phyloP scores from a whole-genome alignment of 2,113 vertebrate species.

The Phyllostomus discolor region DNA sequence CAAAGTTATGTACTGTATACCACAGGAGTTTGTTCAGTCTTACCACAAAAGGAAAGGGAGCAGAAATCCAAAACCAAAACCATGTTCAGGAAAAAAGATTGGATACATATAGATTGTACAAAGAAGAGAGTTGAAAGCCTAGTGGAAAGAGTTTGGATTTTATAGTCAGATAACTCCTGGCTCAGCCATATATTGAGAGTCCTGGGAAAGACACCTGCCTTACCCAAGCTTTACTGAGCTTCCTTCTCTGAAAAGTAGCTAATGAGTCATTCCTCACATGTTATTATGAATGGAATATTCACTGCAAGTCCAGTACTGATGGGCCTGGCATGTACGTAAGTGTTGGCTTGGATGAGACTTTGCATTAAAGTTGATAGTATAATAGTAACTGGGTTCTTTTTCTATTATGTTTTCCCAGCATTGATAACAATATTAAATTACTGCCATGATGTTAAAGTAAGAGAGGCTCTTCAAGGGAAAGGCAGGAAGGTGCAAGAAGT shows the following conservation, averaged over 20 bases:
- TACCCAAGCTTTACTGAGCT: not conserved
- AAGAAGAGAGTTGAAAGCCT: not conserved
- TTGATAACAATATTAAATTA: not conserved
- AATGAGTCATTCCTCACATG: not conserved
- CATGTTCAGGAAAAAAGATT: not conserved
- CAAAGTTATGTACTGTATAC: not conserved
- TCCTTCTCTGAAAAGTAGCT: not conserved
- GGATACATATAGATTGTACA: not conserved
- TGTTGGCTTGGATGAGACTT: not conserved
- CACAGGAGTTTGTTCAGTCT: not conserved
- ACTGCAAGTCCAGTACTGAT: not conserved
- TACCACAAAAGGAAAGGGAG: not conserved
- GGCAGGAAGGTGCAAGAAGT: not conserved
- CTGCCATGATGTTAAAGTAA: not conserved
- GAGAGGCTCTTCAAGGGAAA: not conserved
- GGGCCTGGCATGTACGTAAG: not conserved
- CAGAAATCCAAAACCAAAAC: not conserved
- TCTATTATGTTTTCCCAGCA: not conserved
- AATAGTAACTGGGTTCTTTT: not conserved
- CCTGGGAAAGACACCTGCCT: not conserved
- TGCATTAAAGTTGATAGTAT: not conserved
- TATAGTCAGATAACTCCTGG: not conserved
- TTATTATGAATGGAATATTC: not conserved
- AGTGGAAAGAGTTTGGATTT: not conserved
- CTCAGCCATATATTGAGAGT: not conserved